These are phyloP conservation scores for Teleopsis dalmanni DNA, from an alignment of 1,140 invertebrate genomes.

Conservation along the genomic window DNA sequence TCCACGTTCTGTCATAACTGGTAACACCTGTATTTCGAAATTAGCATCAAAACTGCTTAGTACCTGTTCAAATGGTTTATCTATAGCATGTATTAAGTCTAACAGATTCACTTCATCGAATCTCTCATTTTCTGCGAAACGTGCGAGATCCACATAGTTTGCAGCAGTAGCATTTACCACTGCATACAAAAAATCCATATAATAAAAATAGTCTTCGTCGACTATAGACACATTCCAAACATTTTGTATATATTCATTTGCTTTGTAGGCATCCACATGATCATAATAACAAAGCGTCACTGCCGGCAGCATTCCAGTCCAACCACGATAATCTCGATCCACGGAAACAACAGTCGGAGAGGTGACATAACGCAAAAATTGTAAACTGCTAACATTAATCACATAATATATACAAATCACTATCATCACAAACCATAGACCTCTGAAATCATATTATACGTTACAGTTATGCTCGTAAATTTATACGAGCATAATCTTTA, in stretches of 20 bases:
- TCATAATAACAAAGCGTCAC: constrained; percentile 50
- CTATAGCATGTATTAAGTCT: constrained; percentile 36
- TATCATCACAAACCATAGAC: constrained; percentile 26
- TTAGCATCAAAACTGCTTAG: constrained; percentile 44
- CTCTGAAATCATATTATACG: no score
- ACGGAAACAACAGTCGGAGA: constrained; percentile 60
- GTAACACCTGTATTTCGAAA: constrained; percentile 42
- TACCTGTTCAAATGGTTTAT: constrained; percentile 44
- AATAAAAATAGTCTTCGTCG: constrained; percentile 41
- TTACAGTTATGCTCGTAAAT: no score
- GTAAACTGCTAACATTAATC: constrained; percentile 21
- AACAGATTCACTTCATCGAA: constrained; percentile 42
- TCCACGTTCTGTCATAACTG: constrained; percentile 55
- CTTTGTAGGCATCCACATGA: constrained; percentile 42
- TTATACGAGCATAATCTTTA: no score
- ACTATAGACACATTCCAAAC: constrained; percentile 36
- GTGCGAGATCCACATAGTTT: constrained; percentile 38
- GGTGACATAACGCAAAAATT: constrained; percentile 41
- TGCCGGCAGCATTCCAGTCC: constrained; percentile 58
- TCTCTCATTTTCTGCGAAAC: constrained; percentile 43
- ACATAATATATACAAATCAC: constrained; percentile 22
- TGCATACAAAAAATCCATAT: constrained; percentile 42
- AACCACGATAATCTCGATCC: constrained; percentile 57
- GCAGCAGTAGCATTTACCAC: constrained; percentile 43
- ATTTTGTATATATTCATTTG: constrained; percentile 35